A percentile compares a stretch with the other conserved stretches of the same genome.
Conservation (phyloP, 2,113 vertebrate genomes). For the Amia ocellicauda region DNA sequence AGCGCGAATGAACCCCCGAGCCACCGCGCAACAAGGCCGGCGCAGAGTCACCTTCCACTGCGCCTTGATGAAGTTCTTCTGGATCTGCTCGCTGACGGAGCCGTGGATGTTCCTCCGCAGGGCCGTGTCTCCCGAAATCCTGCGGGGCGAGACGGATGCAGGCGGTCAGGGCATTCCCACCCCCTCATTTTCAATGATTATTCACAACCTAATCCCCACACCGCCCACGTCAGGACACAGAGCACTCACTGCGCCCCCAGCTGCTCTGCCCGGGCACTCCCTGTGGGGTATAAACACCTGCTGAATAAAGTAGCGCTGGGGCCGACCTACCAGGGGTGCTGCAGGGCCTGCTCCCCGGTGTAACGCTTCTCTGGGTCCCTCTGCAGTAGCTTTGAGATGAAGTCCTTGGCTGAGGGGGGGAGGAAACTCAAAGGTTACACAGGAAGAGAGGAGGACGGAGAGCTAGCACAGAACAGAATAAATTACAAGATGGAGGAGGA, state of each 20-base stretch:
- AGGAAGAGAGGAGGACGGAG: no score
- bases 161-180: no score
- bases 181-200: no score
- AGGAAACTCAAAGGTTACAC: no score
- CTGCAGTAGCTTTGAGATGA: slow-evolving; percentile 81
- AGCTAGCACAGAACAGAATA: background rate
- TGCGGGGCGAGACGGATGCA: slow-evolving; percentile 21
- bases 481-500: background rate
- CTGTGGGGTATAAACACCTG: no score
- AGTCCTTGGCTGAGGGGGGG: slow-evolving; percentile 73
- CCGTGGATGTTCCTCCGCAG: slow-evolving; percentile 83
- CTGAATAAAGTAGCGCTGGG: no score
- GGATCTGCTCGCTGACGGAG: slow-evolving; percentile 80
- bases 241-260: no score
- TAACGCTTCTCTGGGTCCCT: slow-evolving; percentile 75
- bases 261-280: no score
- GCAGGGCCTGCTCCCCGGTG: slow-evolving; percentile 77
- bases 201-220: no score
- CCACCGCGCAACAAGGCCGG: background rate
- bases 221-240: no score
- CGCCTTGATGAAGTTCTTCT: slow-evolving; percentile 84
- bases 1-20: no score
- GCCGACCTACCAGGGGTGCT: slow-evolving; percentile 78
- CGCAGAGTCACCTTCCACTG: slow-evolving; percentile 78
- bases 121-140: slow-evolving; percentile 81